Percentiles rank a stretch among this genome's conserved stretches.
These are phyloP conservation scores for Dinoponera quadriceps DNA, from an alignment of 1,140 invertebrate species.

Conservation along the genomic window DNA sequence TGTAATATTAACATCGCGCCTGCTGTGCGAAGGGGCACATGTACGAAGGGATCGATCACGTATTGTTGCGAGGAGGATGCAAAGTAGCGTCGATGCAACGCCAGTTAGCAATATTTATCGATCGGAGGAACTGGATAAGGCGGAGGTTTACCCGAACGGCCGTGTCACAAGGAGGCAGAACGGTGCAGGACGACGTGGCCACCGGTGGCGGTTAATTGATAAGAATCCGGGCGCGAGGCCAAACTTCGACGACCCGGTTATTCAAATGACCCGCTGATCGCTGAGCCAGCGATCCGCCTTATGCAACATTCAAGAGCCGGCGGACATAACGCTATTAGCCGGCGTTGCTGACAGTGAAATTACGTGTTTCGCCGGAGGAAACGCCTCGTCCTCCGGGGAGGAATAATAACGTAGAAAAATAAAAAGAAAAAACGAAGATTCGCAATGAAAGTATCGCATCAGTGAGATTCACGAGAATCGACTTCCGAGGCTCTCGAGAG, in stretches of 20 bases:
- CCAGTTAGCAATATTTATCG: constrained; percentile 1
- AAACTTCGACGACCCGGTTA: constrained; percentile 21
- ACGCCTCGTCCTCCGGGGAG: too few relatives aligned
- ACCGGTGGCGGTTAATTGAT: constrained; percentile 18
- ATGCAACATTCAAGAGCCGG: not conserved
- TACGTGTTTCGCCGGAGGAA: not conserved
- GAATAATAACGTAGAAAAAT: too few relatives aligned
- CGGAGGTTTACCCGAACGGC: not conserved
- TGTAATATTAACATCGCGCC: too few relatives aligned
- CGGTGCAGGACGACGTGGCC: not conserved
- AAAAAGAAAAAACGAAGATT: not conserved
- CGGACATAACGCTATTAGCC: not conserved
- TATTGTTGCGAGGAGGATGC: too few relatives aligned
- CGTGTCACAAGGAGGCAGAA: not conserved
- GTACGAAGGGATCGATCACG: constrained; percentile 2
- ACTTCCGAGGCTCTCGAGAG: too few relatives aligned
- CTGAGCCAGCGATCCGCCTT: not conserved
- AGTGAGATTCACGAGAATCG: constrained; percentile 1
- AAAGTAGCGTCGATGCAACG: not conserved
- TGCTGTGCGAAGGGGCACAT: not conserved
- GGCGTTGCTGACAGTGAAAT: not conserved
- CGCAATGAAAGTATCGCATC: too few relatives aligned
- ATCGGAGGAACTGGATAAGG: constrained; percentile 11
- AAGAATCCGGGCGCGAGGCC: not conserved
- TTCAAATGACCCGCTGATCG: not conserved